Evolutionary conservation across 2,113 vertebrate species (phyloP).

Genomic region (Echinops telfairi): DNA sequence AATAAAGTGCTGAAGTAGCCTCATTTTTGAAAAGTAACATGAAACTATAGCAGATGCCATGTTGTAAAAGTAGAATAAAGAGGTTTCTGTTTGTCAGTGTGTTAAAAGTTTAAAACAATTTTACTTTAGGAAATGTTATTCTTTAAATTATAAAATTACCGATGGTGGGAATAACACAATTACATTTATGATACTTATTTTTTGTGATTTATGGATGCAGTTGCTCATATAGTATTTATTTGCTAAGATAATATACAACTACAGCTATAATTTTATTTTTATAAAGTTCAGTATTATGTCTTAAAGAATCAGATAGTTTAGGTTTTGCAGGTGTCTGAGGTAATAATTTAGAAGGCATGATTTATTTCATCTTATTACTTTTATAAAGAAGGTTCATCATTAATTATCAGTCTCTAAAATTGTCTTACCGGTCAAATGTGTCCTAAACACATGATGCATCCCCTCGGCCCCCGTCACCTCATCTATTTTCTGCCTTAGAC

Average conservation of each 20-base stretch:
- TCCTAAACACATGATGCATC: background rate
- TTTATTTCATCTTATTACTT: constrained; percentile 58
- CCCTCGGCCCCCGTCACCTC: background rate
- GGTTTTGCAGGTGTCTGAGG: background rate
- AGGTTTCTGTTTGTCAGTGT: constrained; percentile 80
- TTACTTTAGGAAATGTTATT: constrained; percentile 78
- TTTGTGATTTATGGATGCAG: constrained; percentile 81
- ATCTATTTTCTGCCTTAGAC: background rate
- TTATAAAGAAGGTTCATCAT: constrained; percentile 57
- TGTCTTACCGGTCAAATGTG: constrained; percentile 23
- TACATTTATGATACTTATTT: constrained; percentile 84
- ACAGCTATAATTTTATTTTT: constrained; percentile 69
- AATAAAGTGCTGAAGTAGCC: constrained; percentile 84
- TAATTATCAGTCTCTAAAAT: constrained; percentile 64
- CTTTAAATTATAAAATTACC: constrained; percentile 83
- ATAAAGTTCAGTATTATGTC: constrained; percentile 53
- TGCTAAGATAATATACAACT: constrained; percentile 72
- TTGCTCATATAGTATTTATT: constrained; percentile 63
- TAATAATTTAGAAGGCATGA: background rate
- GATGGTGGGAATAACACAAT: constrained; percentile 79
- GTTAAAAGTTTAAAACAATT: constrained; percentile 81
- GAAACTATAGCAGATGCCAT: constrained; percentile 84
- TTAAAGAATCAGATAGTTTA: constrained; percentile 67
- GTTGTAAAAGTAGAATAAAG: constrained; percentile 82
- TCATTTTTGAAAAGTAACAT: constrained; percentile 83